Evolutionary conservation across 2,113 vertebrate genomes (phyloP), one percentile per base, ranked within the genome.

Genomic region (Limnothrissa miodon): DNA sequence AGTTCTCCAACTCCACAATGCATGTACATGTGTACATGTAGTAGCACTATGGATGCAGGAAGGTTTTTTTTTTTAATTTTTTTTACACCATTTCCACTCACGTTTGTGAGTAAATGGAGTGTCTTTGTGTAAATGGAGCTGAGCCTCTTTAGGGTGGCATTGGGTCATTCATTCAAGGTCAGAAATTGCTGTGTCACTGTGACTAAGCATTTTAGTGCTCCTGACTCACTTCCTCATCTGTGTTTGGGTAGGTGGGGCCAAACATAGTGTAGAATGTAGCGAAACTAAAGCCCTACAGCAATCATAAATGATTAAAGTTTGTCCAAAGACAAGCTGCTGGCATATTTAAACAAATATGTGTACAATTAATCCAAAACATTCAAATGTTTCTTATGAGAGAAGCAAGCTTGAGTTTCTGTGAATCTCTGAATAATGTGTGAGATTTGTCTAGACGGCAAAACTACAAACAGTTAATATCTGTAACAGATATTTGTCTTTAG

Each of bases 171-270:
- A 83, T 17, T 15, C 19, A 25, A 15, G 66, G 80, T 42, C 13
- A 59, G 45, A 46, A 23, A 80, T 33, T 80, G 82, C 85, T 15
- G 46, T 80, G 48, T 89, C 83, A 89, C 51, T 29, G 56, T 90
- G 88, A 91, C 88, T 90, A 81, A 70, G 86, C 85, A 82, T 25
- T 80, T 48, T 74, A 13, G 10, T 29, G 66, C 11, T 74, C 13
- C 56, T 1, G 23, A 21, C 23, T 51, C 1, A 74, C 83, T 25
- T 70, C 42, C 45, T 74, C 21, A 74, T 79, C 21, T 29, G 11
- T 11, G 29, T 15, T 36, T 74, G 66, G 13, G 33, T 39, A 74
- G 66, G 66, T 36, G 59, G 29, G 59, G 25, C 59, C 59, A 25
- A 48, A 48, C 2, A 11, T 53, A 23, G 59, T 29, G 8, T 66